Evolutionary conservation across 1,140 invertebrate genomes (phyloP).

Genomic region (Phocides pigmalion): DNA sequence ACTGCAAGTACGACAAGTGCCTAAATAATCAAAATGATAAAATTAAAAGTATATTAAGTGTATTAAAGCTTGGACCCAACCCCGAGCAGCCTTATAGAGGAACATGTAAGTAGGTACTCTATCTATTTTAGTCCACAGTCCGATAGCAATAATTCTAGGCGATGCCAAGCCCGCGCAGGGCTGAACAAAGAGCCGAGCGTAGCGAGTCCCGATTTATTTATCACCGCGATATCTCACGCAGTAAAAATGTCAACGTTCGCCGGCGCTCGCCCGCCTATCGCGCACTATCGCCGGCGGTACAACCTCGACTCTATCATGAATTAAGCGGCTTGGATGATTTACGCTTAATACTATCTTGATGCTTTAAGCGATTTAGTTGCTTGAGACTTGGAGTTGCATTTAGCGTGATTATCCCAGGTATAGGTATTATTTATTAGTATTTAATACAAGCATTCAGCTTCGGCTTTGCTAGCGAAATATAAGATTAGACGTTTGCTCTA

Average conservation of each 20-base stretch:
- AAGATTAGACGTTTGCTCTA: no score
- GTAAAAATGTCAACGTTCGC: constrained; percentile 68
- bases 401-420: no score
- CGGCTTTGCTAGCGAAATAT: no score
- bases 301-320: constrained; percentile 33
- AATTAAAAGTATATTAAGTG: no score
- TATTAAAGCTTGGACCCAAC: background rate
- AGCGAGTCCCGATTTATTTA: constrained; percentile 56
- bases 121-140: constrained; percentile 33
- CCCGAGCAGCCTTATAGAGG: background rate
- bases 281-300: constrained; percentile 39
- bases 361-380: background rate
- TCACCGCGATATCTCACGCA: constrained; percentile 56
- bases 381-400: background rate
- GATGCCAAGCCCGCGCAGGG: constrained; percentile 28
- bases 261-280: constrained; percentile 47
- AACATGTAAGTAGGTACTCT: background rate
- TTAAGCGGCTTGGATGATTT: constrained; percentile 10
- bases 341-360: constrained; percentile 2
- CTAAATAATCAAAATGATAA: no score
- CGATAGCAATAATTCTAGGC: constrained; percentile 35
- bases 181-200: constrained; percentile 44
- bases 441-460: no score
- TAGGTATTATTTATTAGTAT: no score
- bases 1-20: no score